These are phyloP conservation scores for Phlogophora meticulosa DNA, from an alignment of 2,888 invertebrate species.

Conservation along the genomic window DNA sequence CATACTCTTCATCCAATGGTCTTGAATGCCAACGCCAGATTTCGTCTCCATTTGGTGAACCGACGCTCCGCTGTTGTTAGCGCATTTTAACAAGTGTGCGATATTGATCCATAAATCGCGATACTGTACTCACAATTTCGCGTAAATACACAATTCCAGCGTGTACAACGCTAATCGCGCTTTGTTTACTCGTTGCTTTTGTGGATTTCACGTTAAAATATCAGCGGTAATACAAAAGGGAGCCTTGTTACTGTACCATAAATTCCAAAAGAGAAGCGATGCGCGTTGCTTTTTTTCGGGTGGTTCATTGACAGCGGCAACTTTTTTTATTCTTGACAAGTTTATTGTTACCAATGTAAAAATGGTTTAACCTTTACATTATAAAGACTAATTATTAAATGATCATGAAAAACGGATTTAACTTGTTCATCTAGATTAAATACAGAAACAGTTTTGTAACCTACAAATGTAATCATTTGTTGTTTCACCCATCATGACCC, in stretches of 20 bases:
- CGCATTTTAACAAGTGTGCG: conserved; percentile 73
- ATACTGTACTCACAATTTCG: conserved; percentile 70
- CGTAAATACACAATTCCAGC: conserved; percentile 69
- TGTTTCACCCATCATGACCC: background rate
- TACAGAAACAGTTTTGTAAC: background rate
- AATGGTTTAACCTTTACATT: conserved; percentile 20
- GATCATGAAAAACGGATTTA: background rate
- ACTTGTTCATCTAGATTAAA: background rate
- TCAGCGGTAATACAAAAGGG: conserved; percentile 86
- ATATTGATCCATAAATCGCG: conserved; percentile 85
- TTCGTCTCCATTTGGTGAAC: conserved; percentile 84
- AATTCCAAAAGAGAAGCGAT: conserved; percentile 91
- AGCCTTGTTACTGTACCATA: conserved; percentile 91
- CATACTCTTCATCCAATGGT: conserved; percentile 89
- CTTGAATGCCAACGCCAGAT: conserved; percentile 84
- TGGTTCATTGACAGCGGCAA: conserved; percentile 86
- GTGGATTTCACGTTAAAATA: conserved; percentile 82
- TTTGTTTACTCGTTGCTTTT: conserved; percentile 86
- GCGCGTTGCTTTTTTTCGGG: conserved; percentile 88
- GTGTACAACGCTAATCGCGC: conserved; percentile 76
- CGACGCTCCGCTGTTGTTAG: conserved; percentile 73
- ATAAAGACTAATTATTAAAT: background rate
- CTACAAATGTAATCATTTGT: background rate
- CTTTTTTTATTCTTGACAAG: conserved; percentile 83
- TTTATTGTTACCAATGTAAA: conserved; percentile 74